phyloP scores from a whole-genome alignment of 2,888 invertebrate species.

The Tetragonisca angustula region DNA sequence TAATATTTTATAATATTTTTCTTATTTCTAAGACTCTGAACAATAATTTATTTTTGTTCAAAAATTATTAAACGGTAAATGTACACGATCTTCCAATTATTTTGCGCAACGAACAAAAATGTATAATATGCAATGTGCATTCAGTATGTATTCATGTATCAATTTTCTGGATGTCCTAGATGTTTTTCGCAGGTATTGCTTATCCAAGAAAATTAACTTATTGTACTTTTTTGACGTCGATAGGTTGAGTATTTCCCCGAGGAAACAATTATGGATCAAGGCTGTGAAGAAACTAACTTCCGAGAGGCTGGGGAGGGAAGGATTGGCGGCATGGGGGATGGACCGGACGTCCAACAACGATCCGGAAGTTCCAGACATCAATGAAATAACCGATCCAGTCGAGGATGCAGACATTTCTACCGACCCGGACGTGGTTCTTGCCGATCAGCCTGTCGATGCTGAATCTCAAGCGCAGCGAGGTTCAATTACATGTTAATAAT shows the following conservation, averaged over 20 bases:
- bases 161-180: conserved; percentile 30
- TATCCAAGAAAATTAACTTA: not conserved
- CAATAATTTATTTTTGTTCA: too few species aligned
- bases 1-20: not conserved
- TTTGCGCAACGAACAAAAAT: conserved; percentile 5
- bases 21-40: not conserved
- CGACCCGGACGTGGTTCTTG: conserved; percentile 67
- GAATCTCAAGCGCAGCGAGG: conserved; percentile 77
- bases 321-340: conserved; percentile 81
- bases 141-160: conserved; percentile 20
- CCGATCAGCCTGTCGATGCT: conserved; percentile 71
- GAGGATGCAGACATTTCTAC: conserved; percentile 67
- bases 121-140: conserved; percentile 19
- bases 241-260: conserved; percentile 80
- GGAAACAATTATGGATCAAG: conserved; percentile 84
- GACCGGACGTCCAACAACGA: conserved; percentile 76
- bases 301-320: conserved; percentile 82
- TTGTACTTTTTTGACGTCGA: not conserved
- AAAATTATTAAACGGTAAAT: too few species aligned
- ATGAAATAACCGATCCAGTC: conserved; percentile 54
- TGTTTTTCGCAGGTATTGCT: conserved; percentile 9
- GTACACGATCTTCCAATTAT: not conserved
- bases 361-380: conserved; percentile 69
- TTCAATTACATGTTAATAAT: conserved; percentile 35
- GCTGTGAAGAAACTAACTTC: conserved; percentile 83